Evolutionary conservation across 2,797 vertebrate species (phyloP), one percentile per base, ranked within the genome.

Genomic region (Valencia hispanica): DNA sequence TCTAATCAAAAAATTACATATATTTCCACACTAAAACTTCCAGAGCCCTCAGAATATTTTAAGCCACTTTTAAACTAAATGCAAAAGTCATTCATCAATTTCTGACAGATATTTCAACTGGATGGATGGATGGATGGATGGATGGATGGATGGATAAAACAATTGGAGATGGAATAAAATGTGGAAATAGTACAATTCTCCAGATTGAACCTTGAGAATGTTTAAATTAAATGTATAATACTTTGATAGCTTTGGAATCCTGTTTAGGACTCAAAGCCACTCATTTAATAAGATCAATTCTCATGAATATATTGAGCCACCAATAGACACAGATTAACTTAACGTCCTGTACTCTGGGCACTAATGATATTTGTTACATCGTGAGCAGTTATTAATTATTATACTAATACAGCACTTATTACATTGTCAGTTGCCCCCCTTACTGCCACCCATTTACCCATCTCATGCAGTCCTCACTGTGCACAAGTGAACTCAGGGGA

Each of bases 381-480:
- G 18, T 77, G 15, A 65, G 17, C 7, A 79, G 59, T 17, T 80
- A 65, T 81, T 65, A 83, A 68, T n/a, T n/a, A n/a, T n/a, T n/a
- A n/a, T n/a, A n/a, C 34, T 69, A 27, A 74, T 45, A 20, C 15
- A 69, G 79, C 84, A 82, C 86, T 90, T 93, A 80, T 86, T 90
- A 87, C 92, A 92, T 90, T 59, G 89, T 86, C 72, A 80, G 86
- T 83, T 91, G 87, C 89, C 86, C 87, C 86, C 70, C 41, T 66
- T 85, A 85, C 85, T 81, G 73, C 86, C 88, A 86, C 85, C 80
- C 74, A 79, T 84, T 53, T 86, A 85, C 78, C 73, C 90, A 92
- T 92, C 89, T 79, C 91, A 88, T 93, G 86, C 83, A 76, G 69
- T 48, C 50, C 34, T 73, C 81, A 81, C 77, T 69, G 72, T 80